Base-by-base conservation (phyloP, 1,140 invertebrate genomes). In the Drosophila sulfurigaster region DNA sequence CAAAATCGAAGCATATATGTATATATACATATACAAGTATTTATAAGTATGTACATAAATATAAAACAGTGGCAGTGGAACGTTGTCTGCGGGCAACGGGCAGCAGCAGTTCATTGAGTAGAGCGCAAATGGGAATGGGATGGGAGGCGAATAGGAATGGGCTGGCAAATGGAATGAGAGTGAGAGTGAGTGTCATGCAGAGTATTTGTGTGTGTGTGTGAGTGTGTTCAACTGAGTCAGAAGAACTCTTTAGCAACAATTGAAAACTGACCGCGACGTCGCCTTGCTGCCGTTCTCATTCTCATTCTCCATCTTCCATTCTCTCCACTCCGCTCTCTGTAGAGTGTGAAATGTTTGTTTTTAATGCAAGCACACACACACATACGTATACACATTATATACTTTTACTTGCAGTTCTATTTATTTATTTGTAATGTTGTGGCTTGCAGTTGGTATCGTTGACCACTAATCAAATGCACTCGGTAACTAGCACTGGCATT, bases 171-270 rank as follows among this genome's bases (percentile, higher is more conserved):
- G 4, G 30, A 56, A 46, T 41, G 62, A 65, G 62, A 66, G 45
- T 64, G 51, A 71, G 68, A 71, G 51, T 67, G 32, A 35, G 41
- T 11, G 3, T 38, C 3, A 15, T 25, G 20, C 20, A 25, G 20
- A 25, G 15, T 7, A 10, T 20, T 10, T n/a, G 35, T 62, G 49
- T 28, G 52, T 59, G 49, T 57, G 32, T 48, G 20, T 35, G n/a
- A n/a, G 20, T 64, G 38, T 56, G 16, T 49, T 59, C 11, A 48
- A 75, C 58, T 70, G 72, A 75, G 51, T 65, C 56, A 64, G 54
- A 59, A 43, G 58, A 41, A 85, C 67, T 85, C 75, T 79, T 82
- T 83, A 63, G 71, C 80, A 80, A 66, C 78, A 75, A 70, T 75
- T 78, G 66, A 66, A 78, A 78, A 71, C 60, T 75, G 71, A 78